These are phyloP conservation scores for Andrena praecox DNA, from an alignment of 2,888 invertebrate genomes.

Conservation along the genomic window DNA sequence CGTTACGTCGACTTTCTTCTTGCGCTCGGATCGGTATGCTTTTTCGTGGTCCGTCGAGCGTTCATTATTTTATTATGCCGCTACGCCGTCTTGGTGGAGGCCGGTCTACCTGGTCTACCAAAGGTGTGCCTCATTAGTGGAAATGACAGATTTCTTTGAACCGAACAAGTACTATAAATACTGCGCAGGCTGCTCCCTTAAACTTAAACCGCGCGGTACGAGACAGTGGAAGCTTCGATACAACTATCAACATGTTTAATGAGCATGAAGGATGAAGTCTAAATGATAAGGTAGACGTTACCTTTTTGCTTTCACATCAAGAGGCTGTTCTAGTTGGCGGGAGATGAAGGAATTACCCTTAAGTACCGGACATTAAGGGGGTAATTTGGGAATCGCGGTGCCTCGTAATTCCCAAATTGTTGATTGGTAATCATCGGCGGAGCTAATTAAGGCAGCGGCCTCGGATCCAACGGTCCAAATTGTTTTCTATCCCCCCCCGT, in stretches of 20 bases:
- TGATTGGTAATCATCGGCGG: constrained; percentile 67
- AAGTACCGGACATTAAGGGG: constrained; percentile 32
- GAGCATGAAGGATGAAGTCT: no score
- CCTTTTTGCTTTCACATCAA: neutral
- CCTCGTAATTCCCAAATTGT: constrained; percentile 60
- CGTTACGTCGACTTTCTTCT: constrained; percentile 21
- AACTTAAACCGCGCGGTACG: no score
- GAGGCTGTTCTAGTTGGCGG: neutral
- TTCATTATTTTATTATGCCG: constrained; percentile 20
- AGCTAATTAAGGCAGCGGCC: constrained; percentile 71
- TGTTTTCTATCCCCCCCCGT: constrained; percentile 66
- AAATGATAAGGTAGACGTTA: neutral
- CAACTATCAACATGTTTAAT: no score
- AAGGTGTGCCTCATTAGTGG: neutral
- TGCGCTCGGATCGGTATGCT: constrained; percentile 8
- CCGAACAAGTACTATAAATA: no score
- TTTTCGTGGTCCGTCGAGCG: constrained; percentile 22
- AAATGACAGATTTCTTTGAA: neutral
- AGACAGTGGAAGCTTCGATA: no score
- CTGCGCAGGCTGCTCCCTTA: no score
- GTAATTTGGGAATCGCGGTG: constrained; percentile 52
- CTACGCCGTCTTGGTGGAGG: neutral
- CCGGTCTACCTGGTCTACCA: neutral
- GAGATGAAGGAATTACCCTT: constrained; percentile 23
- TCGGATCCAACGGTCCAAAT: constrained; percentile 61